A percentile compares a stretch with the other conserved stretches of the same genome.
Conservation (phyloP, 2,113 vertebrate species). For the Prunella himalayana region DNA sequence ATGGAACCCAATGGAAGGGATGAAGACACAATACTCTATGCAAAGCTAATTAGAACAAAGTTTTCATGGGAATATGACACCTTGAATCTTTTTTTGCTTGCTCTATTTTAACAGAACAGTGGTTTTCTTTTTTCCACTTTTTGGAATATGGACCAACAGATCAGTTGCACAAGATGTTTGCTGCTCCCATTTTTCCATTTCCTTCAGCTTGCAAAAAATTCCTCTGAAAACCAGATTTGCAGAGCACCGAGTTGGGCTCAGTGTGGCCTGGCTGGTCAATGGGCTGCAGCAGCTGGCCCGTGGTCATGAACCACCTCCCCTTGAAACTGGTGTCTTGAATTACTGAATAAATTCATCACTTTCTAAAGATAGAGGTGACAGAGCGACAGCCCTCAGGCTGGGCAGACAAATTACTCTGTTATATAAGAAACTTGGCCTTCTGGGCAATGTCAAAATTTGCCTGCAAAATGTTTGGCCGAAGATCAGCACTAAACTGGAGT, state of each 20-base stretch:
- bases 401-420: conserved; percentile 6
- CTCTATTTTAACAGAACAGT: not conserved
- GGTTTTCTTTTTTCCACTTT: not conserved
- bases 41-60: not conserved
- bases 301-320: not conserved
- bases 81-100: fast-evolving
- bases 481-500: not conserved
- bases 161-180: not conserved
- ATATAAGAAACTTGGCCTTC: conserved; percentile 38
- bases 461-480: conserved; percentile 57
- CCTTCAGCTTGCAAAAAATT: not conserved
- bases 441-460: conserved; percentile 42
- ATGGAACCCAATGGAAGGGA: not conserved
- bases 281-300: not conserved
- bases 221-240: not conserved
- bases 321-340: not conserved
- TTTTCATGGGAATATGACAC: not conserved
- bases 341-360: not conserved
- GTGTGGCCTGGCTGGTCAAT: not conserved
- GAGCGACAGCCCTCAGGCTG: not conserved
- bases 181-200: not conserved
- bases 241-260: fast-evolving
- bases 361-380: conserved; percentile 53
- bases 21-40: not conserved
- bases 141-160: not conserved